A percentile compares a stretch with the other conserved stretches of the same genome.
These are phyloP conservation scores for Podiceps cristatus DNA, from an alignment of 2,113 vertebrate genomes.

Conservation along the genomic window DNA sequence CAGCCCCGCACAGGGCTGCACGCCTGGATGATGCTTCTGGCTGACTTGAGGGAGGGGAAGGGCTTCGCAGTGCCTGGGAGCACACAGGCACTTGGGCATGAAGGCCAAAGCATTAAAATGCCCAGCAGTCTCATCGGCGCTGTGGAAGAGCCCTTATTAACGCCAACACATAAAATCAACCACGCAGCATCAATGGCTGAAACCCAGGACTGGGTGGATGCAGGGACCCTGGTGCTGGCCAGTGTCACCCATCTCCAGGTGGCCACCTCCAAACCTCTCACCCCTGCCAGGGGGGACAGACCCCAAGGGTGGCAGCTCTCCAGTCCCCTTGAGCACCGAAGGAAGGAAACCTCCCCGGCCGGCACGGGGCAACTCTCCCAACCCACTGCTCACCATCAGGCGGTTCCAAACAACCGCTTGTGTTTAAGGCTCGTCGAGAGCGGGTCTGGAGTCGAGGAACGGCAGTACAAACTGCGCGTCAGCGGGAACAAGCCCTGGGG, in stretches of 20 bases:
- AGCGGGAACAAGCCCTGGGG: background rate
- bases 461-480: background rate
- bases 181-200: background rate
- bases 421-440: background rate
- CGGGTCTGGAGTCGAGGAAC: background rate
- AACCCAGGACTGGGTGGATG: background rate
- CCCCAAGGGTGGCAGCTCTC: background rate
- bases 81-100: background rate
- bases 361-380: background rate
- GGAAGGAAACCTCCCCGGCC: fast-evolving
- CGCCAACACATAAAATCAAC: background rate
- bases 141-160: background rate
- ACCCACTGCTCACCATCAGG: background rate
- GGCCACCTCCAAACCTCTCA: background rate
- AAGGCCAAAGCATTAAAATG: background rate
- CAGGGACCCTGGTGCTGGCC: background rate
- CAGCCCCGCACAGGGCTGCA: background rate
- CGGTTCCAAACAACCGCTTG: background rate
- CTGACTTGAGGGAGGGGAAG: background rate
- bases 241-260: background rate
- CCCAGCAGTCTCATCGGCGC: fast-evolving
- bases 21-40: background rate
- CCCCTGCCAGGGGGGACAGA: background rate
- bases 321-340: background rate
- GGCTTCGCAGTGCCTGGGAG: background rate